Conservation (phyloP, 2,113 vertebrate species). For the Leucopsar rothschildi region DNA sequence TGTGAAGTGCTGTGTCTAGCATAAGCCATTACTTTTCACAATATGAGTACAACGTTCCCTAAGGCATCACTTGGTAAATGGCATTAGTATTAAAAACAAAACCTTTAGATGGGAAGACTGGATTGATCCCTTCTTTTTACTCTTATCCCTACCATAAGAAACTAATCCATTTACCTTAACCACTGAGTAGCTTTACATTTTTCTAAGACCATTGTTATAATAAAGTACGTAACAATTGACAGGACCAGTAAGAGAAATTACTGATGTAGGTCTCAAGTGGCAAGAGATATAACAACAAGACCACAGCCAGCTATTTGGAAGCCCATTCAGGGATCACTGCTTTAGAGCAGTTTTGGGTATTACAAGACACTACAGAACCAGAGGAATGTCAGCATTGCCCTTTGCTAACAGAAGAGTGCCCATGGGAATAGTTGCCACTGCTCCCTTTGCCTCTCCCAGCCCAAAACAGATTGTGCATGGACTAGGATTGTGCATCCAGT, state of each 20-base stretch:
- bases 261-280: background rate
- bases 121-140: background rate
- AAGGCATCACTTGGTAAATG: background rate
- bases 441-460: accelerated
- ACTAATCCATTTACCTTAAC: background rate
- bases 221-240: background rate
- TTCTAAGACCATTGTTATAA: background rate
- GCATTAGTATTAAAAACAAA: background rate
- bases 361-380: background rate
- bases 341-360: background rate
- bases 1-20: background rate
- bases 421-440: background rate
- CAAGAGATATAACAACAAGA: background rate
- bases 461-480: background rate
- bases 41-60: background rate
- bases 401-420: background rate
- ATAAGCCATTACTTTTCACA: background rate
- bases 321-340: background rate
- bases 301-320: background rate
- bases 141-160: background rate
- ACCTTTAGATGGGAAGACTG: background rate
- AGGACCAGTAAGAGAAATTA: background rate
- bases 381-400: background rate
- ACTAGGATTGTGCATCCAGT: background rate
- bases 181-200: background rate